Base-by-base conservation (phyloP, 1,140 invertebrate species). In the Lepidurus packardi region DNA sequence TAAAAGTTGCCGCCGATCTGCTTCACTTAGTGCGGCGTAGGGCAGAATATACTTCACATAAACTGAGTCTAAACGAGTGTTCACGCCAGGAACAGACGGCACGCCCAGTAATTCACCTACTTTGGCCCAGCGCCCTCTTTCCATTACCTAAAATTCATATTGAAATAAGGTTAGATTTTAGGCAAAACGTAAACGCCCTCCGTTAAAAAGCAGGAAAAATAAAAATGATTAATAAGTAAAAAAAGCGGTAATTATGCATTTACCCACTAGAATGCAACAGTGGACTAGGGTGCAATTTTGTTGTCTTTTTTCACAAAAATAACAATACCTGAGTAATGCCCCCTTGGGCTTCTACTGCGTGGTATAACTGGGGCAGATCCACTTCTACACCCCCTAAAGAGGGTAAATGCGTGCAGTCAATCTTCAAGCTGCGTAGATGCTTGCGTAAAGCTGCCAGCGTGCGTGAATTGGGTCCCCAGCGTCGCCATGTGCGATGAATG, bases 31-130 rank as follows among this genome's bases (percentile, higher is more conserved):
- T 0, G 92, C 94, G 81, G 95, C 94, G 84, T 96, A 98, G 0
- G 95, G 94, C 78, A 98, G 85, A 43, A 98, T 86, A 86, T 95
- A 97, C 89, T 95, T 96, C 84, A 94, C 94, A 84, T 97, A 98
- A 78, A 96, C 92, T 82, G 94, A 91, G 84, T 98, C 95, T 9
- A 98, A 91, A 92, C 7, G 92, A 90, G 42, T 93, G 87, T 65
- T 65, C 16, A 65, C 53, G 13, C 53, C 53, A 13, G 53, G 53
- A 16, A 65, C 53, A 1, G 53, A 65, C 1, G 21, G 45, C 65
- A 74, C 78, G 43, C 73, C 73, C 65, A 97, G 92, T 7, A 90
- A 88, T 81, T 98, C 95, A 0, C 94, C 94, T 13, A 98, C 92
- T 82, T 91, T 92, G 1, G 90, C 88, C 96, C 95, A 98, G 81